Evolutionary conservation across 2,797 vertebrate species (phyloP).

Genomic region (Alcedo atthis): DNA sequence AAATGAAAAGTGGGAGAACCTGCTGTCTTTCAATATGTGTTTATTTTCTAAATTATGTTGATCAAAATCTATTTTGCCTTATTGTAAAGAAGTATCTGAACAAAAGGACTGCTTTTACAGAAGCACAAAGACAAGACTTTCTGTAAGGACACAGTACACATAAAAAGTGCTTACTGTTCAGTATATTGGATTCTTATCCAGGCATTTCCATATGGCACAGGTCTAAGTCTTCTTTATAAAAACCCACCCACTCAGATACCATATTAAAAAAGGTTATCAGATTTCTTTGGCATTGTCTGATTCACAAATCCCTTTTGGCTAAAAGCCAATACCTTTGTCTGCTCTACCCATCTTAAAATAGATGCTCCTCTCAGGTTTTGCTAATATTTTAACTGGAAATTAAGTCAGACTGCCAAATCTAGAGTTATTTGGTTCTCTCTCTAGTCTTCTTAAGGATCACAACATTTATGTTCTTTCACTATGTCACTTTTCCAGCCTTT

Average conservation of each 20-base stretch:
- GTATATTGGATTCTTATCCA: not conserved
- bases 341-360: slow-evolving; percentile 61
- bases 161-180: not conserved
- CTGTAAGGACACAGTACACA: not conserved
- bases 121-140: not conserved
- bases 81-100: not conserved
- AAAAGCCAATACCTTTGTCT: slow-evolving; percentile 22
- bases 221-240: slow-evolving; percentile 16
- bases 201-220: not conserved
- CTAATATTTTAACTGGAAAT: slow-evolving; percentile 69
- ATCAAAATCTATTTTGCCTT: not conserved
- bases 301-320: slow-evolving; percentile 43
- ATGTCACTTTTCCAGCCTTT: not conserved
- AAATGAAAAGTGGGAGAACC: not conserved
- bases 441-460: not conserved
- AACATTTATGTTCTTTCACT: not conserved
- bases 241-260: slow-evolving; percentile 34
- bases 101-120: not conserved
- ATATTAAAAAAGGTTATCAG: slow-evolving; percentile 22
- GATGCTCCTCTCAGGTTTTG: slow-evolving; percentile 54
- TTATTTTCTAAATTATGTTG: not conserved
- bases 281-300: slow-evolving; percentile 32
- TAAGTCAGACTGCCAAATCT: slow-evolving; percentile 47
- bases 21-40: not conserved
- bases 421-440: slow-evolving; percentile 40